Conservation (phyloP, 2,888 invertebrate species). For the Caenorhabditis auriculariae region DNA sequence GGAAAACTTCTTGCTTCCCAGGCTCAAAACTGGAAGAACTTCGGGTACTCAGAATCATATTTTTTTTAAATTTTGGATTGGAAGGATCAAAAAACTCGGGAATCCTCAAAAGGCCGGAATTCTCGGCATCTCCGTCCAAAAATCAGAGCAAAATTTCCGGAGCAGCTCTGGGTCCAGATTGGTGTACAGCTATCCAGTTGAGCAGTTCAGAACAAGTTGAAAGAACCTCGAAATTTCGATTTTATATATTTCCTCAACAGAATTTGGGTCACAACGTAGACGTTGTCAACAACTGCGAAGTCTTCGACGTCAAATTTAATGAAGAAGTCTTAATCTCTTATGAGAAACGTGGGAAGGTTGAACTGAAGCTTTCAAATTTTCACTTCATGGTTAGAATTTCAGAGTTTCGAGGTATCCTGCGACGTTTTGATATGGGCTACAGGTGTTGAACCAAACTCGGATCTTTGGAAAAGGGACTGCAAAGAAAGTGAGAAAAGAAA, state of each 20-base stretch:
- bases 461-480: conserved; percentile 40
- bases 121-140: conserved; percentile 46
- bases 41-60: background rate
- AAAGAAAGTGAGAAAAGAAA: background rate
- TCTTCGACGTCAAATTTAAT: conserved; percentile 34
- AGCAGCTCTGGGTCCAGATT: conserved; percentile 94
- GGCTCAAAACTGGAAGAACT: conserved; percentile 5
- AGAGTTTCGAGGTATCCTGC: conserved; percentile 63
- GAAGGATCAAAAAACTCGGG: conserved; percentile 58
- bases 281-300: conserved; percentile 5
- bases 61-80: background rate
- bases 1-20: conserved; percentile 78
- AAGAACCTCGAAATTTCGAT: too few species aligned
- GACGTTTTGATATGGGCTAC: conserved; percentile 94
- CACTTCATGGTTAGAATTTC: background rate
- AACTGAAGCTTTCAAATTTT: too few species aligned
- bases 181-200: conserved; percentile 68
- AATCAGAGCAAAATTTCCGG: too few species aligned
- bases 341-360: too few species aligned
- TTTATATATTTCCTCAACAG: too few species aligned
- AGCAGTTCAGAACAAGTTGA: too few species aligned
- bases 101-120: conserved; percentile 62
- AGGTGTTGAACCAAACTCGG: conserved; percentile 74
- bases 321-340: too few species aligned
- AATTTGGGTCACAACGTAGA: too few species aligned